Evolutionary conservation across 2,113 vertebrate genomes (phyloP), one percentile per base, ranked within the genome.

Genomic region (Mesitornis unicolor): DNA sequence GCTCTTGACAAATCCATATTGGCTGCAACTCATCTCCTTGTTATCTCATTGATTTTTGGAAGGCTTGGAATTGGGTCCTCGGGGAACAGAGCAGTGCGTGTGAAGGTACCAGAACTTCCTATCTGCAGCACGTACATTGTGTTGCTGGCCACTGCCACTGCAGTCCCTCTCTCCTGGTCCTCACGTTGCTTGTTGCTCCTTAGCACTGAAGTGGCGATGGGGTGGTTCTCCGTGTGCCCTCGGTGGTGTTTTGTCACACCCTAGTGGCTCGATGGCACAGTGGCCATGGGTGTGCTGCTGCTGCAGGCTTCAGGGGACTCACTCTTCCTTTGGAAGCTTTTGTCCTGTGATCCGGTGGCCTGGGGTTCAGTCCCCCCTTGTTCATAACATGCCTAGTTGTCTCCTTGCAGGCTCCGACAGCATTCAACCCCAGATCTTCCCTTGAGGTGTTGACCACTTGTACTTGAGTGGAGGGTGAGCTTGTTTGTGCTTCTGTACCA

Each of bases 21-120:
- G 89, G 89, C 91, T 97, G 93, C 89, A 96, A 95, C 91, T 95
- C 91, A 95, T 95, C 94, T 95, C 71, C 96, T 95, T 93, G 95
- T 97, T 95, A 90, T 67, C 81, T 31, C 84, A 95, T 95, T 89
- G 95, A 95, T 96, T 95, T 95, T 84, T 84, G 18, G 60, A 95
- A 69, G 51, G 60, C 80, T 87, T 74, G 89, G 94, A 93, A 81
- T 84, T 93, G 60, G 80, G 60, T 84, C 69, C 76, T 75, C 1
- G 4, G 67, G 69, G 47, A 92, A 19, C 24, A 36, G 64, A 43
- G 91, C 83, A 70, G 35, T 3, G 53, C 0, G 0, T 43, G 33
- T 38, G 56, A 86, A 59, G 26, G 64, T 54, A 48, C 20, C 10
- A 15, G 56, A 64, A 68, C 51, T 86, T 86, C 83, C 38, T 56